phyloP scores from a whole-genome alignment of 1,140 invertebrate genomes.

The Harpegnathos saltator region DNA sequence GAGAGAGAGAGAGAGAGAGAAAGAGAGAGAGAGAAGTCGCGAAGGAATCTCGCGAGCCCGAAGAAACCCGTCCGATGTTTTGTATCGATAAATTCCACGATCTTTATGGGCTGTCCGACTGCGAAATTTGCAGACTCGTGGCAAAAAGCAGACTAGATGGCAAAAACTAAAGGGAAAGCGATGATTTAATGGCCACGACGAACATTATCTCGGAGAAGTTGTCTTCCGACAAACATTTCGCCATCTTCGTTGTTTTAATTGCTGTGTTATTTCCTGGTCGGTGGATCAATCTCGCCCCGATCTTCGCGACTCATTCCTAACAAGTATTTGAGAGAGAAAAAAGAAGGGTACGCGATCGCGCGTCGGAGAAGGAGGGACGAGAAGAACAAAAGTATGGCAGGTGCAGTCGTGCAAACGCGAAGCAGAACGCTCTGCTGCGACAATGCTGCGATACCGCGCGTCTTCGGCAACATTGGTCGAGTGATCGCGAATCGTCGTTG shows the following conservation, averaged over 20 bases:
- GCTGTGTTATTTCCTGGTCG: not conserved
- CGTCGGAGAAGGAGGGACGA: not conserved
- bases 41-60: not conserved
- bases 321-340: not conserved
- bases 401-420: constrained; percentile 31
- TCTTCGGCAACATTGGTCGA: constrained; percentile 36
- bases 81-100: not conserved
- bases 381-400: constrained; percentile 35
- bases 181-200: not conserved
- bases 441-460: constrained; percentile 25
- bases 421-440: constrained; percentile 17
- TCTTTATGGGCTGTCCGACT: not conserved
- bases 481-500: constrained; percentile 12
- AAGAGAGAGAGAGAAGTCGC: no score
- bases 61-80: not conserved
- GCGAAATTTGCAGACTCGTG: not conserved
- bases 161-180: not conserved
- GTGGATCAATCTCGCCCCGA: not conserved
- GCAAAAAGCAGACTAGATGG: not conserved
- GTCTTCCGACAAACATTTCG: not conserved
- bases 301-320: not conserved
- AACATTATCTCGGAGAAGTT: not conserved
- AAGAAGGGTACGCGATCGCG: not conserved
- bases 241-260: not conserved
- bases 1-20: no score